Percentiles rank a stretch among this genome's conserved stretches.
Conservation (phyloP, 2,113 vertebrate genomes). For the Triplophysa siluroides region DNA sequence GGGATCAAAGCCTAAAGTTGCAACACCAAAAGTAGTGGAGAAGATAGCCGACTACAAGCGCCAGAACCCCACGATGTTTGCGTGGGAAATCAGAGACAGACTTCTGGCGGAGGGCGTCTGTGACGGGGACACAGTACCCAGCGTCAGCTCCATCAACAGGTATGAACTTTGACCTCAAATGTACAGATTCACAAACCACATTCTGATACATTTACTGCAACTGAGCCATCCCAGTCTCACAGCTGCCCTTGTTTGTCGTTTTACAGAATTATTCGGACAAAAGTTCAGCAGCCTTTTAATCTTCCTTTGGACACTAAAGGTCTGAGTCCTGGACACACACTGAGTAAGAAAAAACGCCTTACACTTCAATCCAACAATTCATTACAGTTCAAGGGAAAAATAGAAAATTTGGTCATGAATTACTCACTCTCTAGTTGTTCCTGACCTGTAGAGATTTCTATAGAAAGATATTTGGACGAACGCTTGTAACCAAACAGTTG, state of each 20-base stretch:
- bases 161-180: constrained; percentile 47
- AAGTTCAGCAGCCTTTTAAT: constrained; percentile 90
- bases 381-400: background rate
- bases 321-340: constrained; percentile 83
- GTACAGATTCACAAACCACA: background rate
- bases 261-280: constrained; percentile 87
- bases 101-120: constrained; percentile 86
- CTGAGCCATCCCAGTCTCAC: no score
- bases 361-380: background rate
- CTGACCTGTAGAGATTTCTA: no score
- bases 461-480: no score
- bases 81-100: constrained; percentile 89
- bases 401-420: no score
- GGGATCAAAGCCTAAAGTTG: constrained; percentile 89
- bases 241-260: background rate
- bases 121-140: constrained; percentile 87
- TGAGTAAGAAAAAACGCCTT: constrained; percentile 76
- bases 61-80: constrained; percentile 92
- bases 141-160: constrained; percentile 93
- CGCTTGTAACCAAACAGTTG: no score
- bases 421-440: no score
- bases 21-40: constrained; percentile 89
- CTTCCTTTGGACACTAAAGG: constrained; percentile 86
- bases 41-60: constrained; percentile 90
- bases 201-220: background rate